Base-by-base conservation (phyloP, 2,797 vertebrate species). In the Muraenolepis orangiensis region DNA sequence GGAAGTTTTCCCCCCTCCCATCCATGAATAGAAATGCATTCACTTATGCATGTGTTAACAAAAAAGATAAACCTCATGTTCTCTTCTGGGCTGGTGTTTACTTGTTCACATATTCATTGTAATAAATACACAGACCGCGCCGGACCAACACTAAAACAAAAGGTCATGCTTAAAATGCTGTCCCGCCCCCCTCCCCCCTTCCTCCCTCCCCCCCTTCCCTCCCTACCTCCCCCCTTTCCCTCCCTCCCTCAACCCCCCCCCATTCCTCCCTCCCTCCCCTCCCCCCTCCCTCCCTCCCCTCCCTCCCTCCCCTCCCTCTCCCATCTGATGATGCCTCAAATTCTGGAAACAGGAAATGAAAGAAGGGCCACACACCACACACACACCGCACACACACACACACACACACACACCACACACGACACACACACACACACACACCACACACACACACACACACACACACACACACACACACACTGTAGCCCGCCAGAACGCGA, bases 301-400 rank as follows among this genome's bases (percentile, higher is more conserved):
- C 32, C 7, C 10, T 38, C 36, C 36, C 12, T 14, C 40, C 40
- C 40, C 40, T 6, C 40, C 40, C 23, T 7, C n/a, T 64, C 57
- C n/a, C 23, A 64, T 64, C 57, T 8, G 3, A 71, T 70, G 73
- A 73, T 70, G 73, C 70, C 31, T 84, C 72, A 83, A 83, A 84
- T 82, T 80, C 57, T n/a, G n/a, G n/a, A n/a, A 84, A 87, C 85
- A 89, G 88, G 90, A 91, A 90, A 90, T 88, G 87, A 90, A 90
- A 88, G 83, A 80, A 89, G n/a, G n/a, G n/a, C n/a, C n/a, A n/a
- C n/a, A n/a, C n/a, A n/a, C n/a, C n/a, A n/a, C n/a, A n/a, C n/a
- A n/a, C n/a, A n/a, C n/a, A n/a, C n/a, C n/a, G n/a, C n/a, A n/a
- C n/a, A n/a, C n/a, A n/a, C n/a, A n/a, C n/a, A n/a, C n/a, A n/a